These are phyloP conservation scores for Acheta domesticus DNA, from an alignment of 2,888 invertebrate genomes.

Conservation along the genomic window DNA sequence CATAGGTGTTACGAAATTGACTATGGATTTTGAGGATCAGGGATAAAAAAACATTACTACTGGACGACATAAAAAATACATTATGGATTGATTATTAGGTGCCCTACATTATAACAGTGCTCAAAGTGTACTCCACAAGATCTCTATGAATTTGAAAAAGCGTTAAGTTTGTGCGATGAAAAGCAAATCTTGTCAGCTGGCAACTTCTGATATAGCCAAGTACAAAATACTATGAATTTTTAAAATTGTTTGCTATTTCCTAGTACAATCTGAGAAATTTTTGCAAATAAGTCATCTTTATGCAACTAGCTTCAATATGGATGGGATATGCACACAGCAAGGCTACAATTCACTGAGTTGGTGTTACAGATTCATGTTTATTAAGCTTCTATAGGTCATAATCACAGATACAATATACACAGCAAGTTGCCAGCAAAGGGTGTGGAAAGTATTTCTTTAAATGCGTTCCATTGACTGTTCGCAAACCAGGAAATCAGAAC, in stretches of 20 bases:
- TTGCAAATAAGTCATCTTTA: not conserved
- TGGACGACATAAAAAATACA: not conserved
- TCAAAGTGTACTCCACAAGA: not conserved
- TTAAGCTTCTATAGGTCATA: not conserved
- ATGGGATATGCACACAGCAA: slow-evolving; percentile 18
- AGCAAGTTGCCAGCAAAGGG: slow-evolving; percentile 18
- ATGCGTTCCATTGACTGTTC: not conserved
- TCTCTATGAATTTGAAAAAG: not conserved
- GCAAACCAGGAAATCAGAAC: not conserved
- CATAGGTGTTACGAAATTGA: not conserved
- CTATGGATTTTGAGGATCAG: not conserved
- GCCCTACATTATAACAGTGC: slow-evolving; percentile 18
- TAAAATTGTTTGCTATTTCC: not conserved
- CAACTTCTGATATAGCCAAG: slow-evolving; percentile 18
- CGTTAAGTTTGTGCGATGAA: slow-evolving; percentile 28
- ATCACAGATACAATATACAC: slow-evolving; percentile 18
- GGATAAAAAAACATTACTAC: not conserved
- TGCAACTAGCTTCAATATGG: not conserved
- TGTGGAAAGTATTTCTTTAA: slow-evolving; percentile 19
- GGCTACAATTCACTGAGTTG: slow-evolving; percentile 7
- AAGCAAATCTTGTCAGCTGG: slow-evolving; percentile 26
- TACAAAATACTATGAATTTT: slow-evolving; percentile 4
- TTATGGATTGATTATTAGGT: not conserved
- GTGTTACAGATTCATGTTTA: slow-evolving; percentile 10
- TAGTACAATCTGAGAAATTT: not conserved